Evolutionary conservation across 2,797 vertebrate genomes (phyloP).

Genomic region (Echeneis naucrates): DNA sequence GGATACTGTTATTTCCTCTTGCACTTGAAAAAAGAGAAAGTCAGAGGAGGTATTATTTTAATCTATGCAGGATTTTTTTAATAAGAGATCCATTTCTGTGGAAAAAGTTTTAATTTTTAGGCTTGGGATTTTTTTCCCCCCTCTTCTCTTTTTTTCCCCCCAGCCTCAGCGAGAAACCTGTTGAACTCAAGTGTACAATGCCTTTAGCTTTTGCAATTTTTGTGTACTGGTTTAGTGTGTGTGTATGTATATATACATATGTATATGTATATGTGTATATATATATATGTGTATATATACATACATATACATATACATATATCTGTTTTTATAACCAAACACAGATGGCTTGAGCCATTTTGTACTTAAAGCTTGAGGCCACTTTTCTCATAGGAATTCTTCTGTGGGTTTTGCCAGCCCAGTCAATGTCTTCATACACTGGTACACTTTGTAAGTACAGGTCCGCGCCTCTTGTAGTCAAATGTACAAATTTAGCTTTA

Average conservation of each 20-base stretch:
- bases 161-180: conserved; percentile 73
- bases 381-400: conserved; percentile 78
- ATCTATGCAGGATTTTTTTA: conserved; percentile 86
- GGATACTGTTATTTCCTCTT: conserved; percentile 84
- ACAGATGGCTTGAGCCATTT: conserved; percentile 77
- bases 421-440: conserved; percentile 83
- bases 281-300: no score
- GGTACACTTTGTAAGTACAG: conserved; percentile 84
- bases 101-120: conserved; percentile 44
- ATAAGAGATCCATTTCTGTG: conserved; percentile 47
- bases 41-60: conserved; percentile 76
- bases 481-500: conserved; percentile 74
- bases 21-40: conserved; percentile 69
- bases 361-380: conserved; percentile 81
- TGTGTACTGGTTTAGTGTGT: conserved; percentile 77
- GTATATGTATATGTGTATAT: no score
- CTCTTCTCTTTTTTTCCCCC: conserved; percentile 33
- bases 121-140: conserved; percentile 56
- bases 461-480: conserved; percentile 68
- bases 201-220: conserved; percentile 83
- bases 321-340: conserved; percentile 78
- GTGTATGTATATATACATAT: conserved; percentile 71
- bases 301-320: no score
- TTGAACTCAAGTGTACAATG: conserved; percentile 79
- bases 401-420: conserved; percentile 73